Base-by-base conservation (phyloP, 2,797 vertebrate species). In the Momotus momota region DNA sequence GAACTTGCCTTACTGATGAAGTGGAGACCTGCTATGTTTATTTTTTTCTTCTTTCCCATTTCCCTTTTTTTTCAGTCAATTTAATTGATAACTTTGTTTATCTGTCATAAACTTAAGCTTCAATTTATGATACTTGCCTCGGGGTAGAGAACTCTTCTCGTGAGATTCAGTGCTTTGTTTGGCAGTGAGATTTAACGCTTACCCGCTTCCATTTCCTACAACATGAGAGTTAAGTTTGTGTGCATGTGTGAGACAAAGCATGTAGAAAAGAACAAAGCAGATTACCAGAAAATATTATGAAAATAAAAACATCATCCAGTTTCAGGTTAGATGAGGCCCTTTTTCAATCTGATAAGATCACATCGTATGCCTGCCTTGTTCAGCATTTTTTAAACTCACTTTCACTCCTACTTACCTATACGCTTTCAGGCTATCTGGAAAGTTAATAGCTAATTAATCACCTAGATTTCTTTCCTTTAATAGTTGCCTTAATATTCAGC, bases 31-130 rank as follows among this genome's bases (percentile, higher is more conserved):
- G 29, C 60, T 83, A 3, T 13, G 7, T 71, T 92, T 60, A 12
- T 82, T 85, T 87, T 23, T 81, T 79, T 40, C 61, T 86, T 55
- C 88, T 86, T 84, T n/a, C 40, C 12, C 35, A 91, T 96, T 78
- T 12, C 35, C 11, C 45, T 78, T 26, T 83, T 26, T 83, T 8
- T 69, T 88, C 85, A 88, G 65, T 78, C 72, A 81, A 18, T 81
- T 94, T 91, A 81, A 49, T 52, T 86, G 57, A 67, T 2, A 69
- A 64, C 31, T 52, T 93, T 74, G 20, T 67, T 55, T 81, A 45
- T 51, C 61, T 86, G 61, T 5, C 5, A 41, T 74, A 81, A 73
- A 15, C n/a, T 90, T 94, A 73, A 80, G 9, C 19, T 91, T 82
- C 62, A 78, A 38, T 61, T 38, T 46, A 52, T 66, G 21, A 11